These are phyloP conservation scores for Callyntrura guangdongensis DNA, from an alignment of 2,888 invertebrate genomes.

Conservation along the genomic window DNA sequence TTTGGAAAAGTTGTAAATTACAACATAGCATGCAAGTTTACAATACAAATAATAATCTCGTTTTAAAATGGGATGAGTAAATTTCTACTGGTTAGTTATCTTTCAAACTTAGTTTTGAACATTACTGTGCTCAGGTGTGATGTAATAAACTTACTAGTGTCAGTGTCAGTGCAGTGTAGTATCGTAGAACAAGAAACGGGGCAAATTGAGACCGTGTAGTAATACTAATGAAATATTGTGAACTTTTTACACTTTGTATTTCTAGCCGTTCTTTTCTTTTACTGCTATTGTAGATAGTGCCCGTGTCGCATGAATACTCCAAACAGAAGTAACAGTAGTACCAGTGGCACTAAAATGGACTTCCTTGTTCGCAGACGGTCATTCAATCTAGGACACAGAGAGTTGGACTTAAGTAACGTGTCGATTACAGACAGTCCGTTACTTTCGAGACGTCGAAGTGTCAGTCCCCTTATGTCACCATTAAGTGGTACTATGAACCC, in stretches of 20 bases:
- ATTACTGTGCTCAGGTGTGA: too few species aligned
- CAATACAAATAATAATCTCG: too few species aligned
- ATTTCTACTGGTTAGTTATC: too few species aligned
- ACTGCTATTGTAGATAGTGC: slow-evolving; percentile 1
- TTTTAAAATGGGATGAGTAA: too few species aligned
- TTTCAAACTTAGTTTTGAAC: too few species aligned
- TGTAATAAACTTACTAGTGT: too few species aligned
- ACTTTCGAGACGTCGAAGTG: slow-evolving; percentile 82
- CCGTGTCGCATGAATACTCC: slow-evolving; percentile 65
- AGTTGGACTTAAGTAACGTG: slow-evolving; percentile 73
- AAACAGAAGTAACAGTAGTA: slow-evolving; percentile 58
- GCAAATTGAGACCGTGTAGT: too few species aligned
- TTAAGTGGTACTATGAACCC: slow-evolving; percentile 79
- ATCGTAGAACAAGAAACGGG: too few species aligned
- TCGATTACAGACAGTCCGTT: slow-evolving; percentile 81
- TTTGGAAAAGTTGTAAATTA: too few species aligned
- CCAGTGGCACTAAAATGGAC: slow-evolving; percentile 75
- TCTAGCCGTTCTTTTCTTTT: background rate
- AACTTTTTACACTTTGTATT: background rate
- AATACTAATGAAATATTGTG: too few species aligned
- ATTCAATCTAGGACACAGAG: slow-evolving; percentile 78
- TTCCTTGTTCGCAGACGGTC: slow-evolving; percentile 81
- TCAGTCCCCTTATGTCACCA: slow-evolving; percentile 82
- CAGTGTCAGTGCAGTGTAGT: too few species aligned
- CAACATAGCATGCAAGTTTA: too few species aligned